Base-by-base conservation (phyloP, 2,113 vertebrate species). In the Cryptomyrus ogoouensis region DNA sequence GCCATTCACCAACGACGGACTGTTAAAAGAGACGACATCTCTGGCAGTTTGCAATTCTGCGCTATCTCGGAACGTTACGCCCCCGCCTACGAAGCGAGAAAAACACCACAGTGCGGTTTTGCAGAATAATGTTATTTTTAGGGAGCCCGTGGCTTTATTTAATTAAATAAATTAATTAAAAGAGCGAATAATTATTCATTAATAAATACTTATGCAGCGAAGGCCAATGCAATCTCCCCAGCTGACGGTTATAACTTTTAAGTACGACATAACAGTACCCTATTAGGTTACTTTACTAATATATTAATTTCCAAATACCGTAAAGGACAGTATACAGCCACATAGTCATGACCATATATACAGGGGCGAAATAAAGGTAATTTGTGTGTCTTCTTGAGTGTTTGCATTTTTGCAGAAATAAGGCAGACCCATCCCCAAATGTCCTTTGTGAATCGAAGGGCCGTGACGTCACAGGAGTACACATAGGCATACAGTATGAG, bases 21-120 rank as follows among this genome's bases (percentile, higher is more conserved):
- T 95, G 95, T 94, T 95, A 94, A 96, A 96, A 95, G 93, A 96
- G 95, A 97, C 96, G 95, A 96, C 97, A 95, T 96, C 96, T 97
- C 96, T 97, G 96, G 97, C 97, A 97, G 96, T 96, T 96, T 95
- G 97, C 96, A 97, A 97, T 97, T 97, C 96, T 97, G 96, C 95
- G 95, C 95, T 21, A 96, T 95, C 96, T 96, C 96, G 96, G 95
- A 46, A 96, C 85, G 90, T 39, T 90, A 44, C 91, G 83, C 53
- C 88, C 70, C 88, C 84, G 74, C 66, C 35, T 24, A 86, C 62
- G n/a, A 52, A 44, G 88, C 19, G 8, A 87, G 21, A 15, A 27
- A 17, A 52, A 27, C n/a, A 19, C 24, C 27, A 53, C 15, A 27
- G 27, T 47, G 83, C 19, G 21, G 83, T 84, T 84, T 47, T 84